Base-by-base conservation (phyloP, 2,888 invertebrate genomes). In the Apodemia zela region DNA sequence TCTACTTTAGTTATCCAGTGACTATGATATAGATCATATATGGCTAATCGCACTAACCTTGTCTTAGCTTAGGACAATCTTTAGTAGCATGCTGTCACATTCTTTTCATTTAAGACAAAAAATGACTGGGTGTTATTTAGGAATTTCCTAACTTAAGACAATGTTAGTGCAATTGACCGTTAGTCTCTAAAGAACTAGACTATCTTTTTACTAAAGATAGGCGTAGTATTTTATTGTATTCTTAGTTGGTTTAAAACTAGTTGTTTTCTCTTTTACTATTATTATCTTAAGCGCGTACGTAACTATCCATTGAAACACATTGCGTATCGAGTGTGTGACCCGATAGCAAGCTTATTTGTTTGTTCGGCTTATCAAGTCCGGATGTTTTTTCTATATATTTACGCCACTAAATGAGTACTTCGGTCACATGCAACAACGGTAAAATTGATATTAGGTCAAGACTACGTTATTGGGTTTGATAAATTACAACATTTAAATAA, bases 351-450 rank as follows among this genome's bases (percentile, higher is more conserved):
- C 82, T 88, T 90, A 79, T 89, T 90, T 91, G 89, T 90, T 89
- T 87, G 89, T 87, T 84, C 82, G 78, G 81, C 87, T 91, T 91
- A 91, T 91, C 90, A 89, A 84, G 85, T 84, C 90, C 90, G 90
- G 90, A 91, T 91, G 90, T 91, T 90, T 90, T 89, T 91, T 90
- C 83, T 87, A 87, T 89, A 88, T 80, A 87, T 89, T 87, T 87
- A 85, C 84, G 85, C 84, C 86, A 89, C 82, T 79, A 84, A 84
- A 84, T 76, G 82, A 80, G 81, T 85, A 84, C 82, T 85, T 84
- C 81, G 85, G 77, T 76, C 80, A 77, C 77, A 72, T 85, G 84
- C 86, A 84, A 72, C 82, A 76, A 77, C 79, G 80, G 82, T 85
- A 85, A 84, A 84, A 85, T 74, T 63, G 78, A 82, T 87, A 86